Evolutionary conservation across 2,113 vertebrate species (phyloP), one percentile per base, ranked within the genome.

Genomic region (Myotis brandtii): DNA sequence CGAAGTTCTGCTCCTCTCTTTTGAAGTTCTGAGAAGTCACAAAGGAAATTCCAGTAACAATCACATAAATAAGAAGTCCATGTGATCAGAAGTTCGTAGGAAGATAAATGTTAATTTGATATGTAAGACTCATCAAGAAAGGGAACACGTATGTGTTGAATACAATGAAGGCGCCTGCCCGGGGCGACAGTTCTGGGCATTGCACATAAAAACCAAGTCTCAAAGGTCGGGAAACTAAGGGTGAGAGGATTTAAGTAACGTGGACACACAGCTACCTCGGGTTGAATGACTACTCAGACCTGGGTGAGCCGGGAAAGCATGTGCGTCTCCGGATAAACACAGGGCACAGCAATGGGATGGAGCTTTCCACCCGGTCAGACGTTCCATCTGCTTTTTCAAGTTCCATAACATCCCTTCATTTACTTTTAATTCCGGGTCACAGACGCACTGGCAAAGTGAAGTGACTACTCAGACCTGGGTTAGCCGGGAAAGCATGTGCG

Each of bases 1-100:
- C 99, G 75, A 99, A 99, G 97, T 99, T 99, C 98, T 99, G 99
- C 70, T 99, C 99, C 97, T 99, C 99, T 79, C 99, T 99, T 98
- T 99, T 99, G 98, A 99, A 99, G 98, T 99, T 99, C 99, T 99
- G 97, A 97, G 97, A 96, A 37, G 48, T 89, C 86, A 77, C 21
- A 86, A 32, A 95, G 32, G 93, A 91, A 34, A 96, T 50, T 12
- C 91, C 43, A 77, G 75, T 98, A 88, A 93, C 67, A 81, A 54
- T 0, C 52, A 72, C 11, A 72, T 1, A 43, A 20, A 66, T 8
- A 69, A 77, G 23, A 79, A 69, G 13, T 9, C 25, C 27, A 73
- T 21, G 32, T 48, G 82, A 73, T 66, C 16, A 80, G 12, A 91
- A 8, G 30, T 59, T n/a, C 11, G 56, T 0, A 85, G 32, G 21